phyloP scores from a whole-genome alignment of 2,888 invertebrate species.

The Heteropelma amictum region DNA sequence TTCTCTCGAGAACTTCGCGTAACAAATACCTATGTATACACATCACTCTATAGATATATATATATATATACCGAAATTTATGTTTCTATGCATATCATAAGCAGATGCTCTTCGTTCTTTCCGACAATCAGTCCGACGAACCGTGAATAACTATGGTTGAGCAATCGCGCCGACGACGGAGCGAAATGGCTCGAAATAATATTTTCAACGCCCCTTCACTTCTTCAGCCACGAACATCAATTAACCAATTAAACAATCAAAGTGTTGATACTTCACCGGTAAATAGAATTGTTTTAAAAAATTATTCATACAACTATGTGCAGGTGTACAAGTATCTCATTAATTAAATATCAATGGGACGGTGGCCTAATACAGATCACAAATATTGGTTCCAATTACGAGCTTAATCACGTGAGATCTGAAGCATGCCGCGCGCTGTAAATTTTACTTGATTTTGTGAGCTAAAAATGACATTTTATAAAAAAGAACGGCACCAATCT shows the following conservation, averaged over 20 bases:
- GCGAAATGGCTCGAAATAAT: conserved; percentile 4
- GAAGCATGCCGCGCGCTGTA: no score
- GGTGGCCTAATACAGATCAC: no score
- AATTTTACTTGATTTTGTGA: no score
- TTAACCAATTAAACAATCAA: conserved; percentile 39
- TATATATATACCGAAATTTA: neutral
- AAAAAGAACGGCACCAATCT: no score
- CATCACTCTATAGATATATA: neutral
- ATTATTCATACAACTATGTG: no score
- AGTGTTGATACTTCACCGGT: no score
- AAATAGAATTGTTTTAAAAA: no score
- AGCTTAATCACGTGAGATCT: no score
- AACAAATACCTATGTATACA: conserved; percentile 12
- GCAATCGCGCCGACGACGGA: conserved; percentile 25
- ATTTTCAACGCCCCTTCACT: neutral
- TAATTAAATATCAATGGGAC: no score
- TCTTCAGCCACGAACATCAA: conserved; percentile 7
- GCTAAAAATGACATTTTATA: no score
- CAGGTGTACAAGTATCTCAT: no score
- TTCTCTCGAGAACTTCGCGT: conserved; percentile 26
- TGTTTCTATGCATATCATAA: neutral
- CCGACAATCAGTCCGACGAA: conserved; percentile 46
- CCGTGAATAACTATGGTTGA: conserved; percentile 49
- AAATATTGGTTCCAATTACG: no score
- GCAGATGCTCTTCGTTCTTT: conserved; percentile 9